Evolutionary conservation across 2,113 vertebrate species (phyloP), one percentile per base, ranked within the genome.

Genomic region (Litocranius walleri): DNA sequence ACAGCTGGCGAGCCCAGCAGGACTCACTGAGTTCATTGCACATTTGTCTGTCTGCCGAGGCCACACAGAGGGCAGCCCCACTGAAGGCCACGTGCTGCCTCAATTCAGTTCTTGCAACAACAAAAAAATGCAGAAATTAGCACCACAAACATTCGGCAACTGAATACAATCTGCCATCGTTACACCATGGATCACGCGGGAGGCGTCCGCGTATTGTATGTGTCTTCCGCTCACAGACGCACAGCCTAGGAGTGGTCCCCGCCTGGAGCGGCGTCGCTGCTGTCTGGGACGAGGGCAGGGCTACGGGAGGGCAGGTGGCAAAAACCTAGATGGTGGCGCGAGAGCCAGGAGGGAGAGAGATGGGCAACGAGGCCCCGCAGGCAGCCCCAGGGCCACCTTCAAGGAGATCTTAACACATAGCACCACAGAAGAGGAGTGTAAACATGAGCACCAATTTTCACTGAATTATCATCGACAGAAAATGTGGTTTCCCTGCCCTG

Each of bases 401-500:
- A 97, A 98, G 98, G 98, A 97, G 89, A 87, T 84, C 98, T 97
- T 98, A 94, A 98, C 96, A 99, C 98, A 98, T 99, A 99, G 99
- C 99, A 99, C 99, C 99, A 99, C 99, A 98, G 98, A 97, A 99
- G 98, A 98, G 98, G 90, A 89, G 94, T 97, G 98, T 98, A 98
- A 94, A 99, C 98, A 98, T 99, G 99, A 99, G 99, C 99, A 99
- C 99, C 99, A 74, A 52, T 98, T 97, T 91, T 95, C 95, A 83
- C n/a, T 23, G 95, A 97, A 80, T 95, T 93, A 87, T 98, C 98
- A 98, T 97, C 96, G 98, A 97, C 21, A 95, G 96, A 96, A 96
- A 98, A 98, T 74, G 98, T 95, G 98, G 98, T 97, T 98, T 98
- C 97, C 98, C 98, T 97, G 98, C 98, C 98, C 98, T 91, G 97